Base-by-base conservation (phyloP, 2,888 invertebrate genomes). In the Meghimatium bilineatum region DNA sequence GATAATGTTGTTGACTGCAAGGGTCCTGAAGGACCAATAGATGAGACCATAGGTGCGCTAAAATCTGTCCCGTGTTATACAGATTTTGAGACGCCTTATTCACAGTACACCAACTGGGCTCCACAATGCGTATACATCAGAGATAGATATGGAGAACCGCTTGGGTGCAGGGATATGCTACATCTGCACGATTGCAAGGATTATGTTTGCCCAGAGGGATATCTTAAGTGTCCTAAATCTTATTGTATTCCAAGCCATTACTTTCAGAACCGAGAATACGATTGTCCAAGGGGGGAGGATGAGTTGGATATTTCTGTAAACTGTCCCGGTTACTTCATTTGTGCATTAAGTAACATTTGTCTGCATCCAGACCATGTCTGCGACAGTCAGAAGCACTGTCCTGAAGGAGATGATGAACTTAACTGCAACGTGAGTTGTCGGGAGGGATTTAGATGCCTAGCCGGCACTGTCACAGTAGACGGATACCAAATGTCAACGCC, bases 301-400 rank as follows among this genome's bases (percentile, higher is more conserved):
- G 81, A 81, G 66, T 3, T 34, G n/a, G 74, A 44, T 20, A 34
- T 71, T 0, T n/a, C n/a, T 1, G 23, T 71, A 8, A 32, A 56
- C 26, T 80, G 80, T 34, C 71, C 80, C 20, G 80, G 80, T 3
- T 36, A 80, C 29, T 80, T 80, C 26, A 38, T 71, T 2, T 80
- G 71, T 71, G 56, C 60, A 6, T 23, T 34, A 12, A 71, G 69
- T 12, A 52, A 29, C 36, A 56, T 69, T 17, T 82, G 76, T 75
- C 36, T 82, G 12, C 82, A 82, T 29, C 82, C 82, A n/a, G 82
- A 82, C 29, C 76, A 36, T n/a, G 76, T 82, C 23, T 82, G 82
- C 69, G 77, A 82, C 69, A 32, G 60, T 5, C 29, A 52, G 0
- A n/a, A 5, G 29, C 66, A 82, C 12, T 82, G 82, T n/a, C 82